Evolutionary conservation across 2,113 vertebrate genomes (phyloP), one percentile per base, ranked within the genome.

Genomic region (Tonatia bakeri): DNA sequence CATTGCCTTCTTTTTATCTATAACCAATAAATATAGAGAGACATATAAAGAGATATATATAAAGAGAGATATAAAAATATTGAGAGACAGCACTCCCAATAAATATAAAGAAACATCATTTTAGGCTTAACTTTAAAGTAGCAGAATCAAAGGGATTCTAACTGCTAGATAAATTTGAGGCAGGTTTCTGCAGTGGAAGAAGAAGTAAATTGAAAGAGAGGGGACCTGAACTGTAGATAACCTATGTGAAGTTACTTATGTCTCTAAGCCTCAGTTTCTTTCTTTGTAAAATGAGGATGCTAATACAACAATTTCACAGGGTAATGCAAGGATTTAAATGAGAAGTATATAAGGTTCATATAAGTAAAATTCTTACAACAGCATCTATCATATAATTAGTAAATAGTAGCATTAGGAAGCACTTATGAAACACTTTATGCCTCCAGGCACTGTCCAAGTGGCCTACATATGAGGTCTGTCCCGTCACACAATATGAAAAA

Each of bases 1-100:
- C 19, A 92, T 79, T 93, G 56, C 70, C 70, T 70, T 95, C 85
- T 95, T 75, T 94, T 96, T 95, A 95, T 96, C 91, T 96, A 65
- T 56, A 93, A 84, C 69, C 45, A 87, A 95, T 43, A 43, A 43
- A 43, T 8, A 43, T 8, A 43, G 43, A 43, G 43, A 43, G 43
- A 43, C 43, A 43, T 43, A 43, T 43, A 43, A 43, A 43, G 43
- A 43, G 43, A 43, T 8, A 43, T 8, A 43, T 43, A 43, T 7
- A 43, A 43, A 43, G 43, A 43, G 43, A 43, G 43, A 43, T 43
- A 43, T 43, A 43, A 7, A 43, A 43, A 43, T 43, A 43, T 43
- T 43, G 43, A 8, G 69, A 93, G 80, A 24, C 38, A 90, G 67
- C 94, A 83, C 50, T 86, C 95, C 31, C 64, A 96, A 93, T 94